phyloP scores from a whole-genome alignment of 2,888 invertebrate species.

The Drosophila borealis region DNA sequence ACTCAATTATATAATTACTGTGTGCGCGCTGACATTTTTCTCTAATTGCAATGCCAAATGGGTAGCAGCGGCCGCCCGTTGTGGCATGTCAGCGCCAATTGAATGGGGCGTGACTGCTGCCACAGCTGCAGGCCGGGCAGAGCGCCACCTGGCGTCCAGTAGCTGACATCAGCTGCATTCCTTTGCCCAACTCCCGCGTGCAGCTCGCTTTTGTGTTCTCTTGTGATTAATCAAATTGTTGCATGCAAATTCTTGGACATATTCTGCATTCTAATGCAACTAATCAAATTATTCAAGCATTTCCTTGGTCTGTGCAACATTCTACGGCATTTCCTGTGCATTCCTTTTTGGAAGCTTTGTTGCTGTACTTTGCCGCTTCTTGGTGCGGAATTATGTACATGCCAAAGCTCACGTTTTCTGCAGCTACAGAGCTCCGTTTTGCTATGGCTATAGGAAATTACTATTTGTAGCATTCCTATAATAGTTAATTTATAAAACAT shows the following conservation, averaged over 20 bases:
- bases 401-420: conserved; percentile 19
- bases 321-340: conserved; percentile 23
- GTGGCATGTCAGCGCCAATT: conserved; percentile 49
- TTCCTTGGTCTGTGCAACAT: neutral
- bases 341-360: conserved; percentile 18
- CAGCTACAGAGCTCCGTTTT: neutral
- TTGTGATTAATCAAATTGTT: conserved; percentile 37
- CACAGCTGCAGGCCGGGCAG: conserved; percentile 3
- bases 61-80: conserved; percentile 10
- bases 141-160: conserved; percentile 53
- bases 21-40: conserved; percentile 36
- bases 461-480: neutral
- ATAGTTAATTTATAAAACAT: conserved; percentile 2
- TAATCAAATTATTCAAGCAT: conserved; percentile 11
- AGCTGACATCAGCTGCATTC: conserved; percentile 32
- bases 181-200: neutral
- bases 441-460: neutral
- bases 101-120: conserved; percentile 35
- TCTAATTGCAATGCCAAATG: conserved; percentile 32
- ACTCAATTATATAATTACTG: conserved; percentile 71
- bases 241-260: conserved; percentile 33
- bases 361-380: conserved; percentile 1
- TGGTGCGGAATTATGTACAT: neutral
- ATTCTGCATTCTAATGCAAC: conserved; percentile 7
- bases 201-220: conserved; percentile 1